Conservation (phyloP, 1,140 invertebrate species). For the Lerema accius region DNA sequence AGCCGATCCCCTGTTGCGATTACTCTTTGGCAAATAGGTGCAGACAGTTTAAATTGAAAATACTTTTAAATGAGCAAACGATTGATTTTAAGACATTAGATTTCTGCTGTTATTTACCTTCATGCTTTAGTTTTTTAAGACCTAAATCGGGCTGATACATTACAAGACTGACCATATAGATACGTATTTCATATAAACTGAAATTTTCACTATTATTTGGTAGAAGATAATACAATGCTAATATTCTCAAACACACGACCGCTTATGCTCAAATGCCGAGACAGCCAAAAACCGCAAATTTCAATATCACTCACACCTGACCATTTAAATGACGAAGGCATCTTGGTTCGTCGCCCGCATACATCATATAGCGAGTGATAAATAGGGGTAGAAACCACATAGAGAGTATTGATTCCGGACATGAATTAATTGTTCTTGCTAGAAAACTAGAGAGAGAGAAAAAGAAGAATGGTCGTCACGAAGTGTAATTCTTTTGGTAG, state of each 20-base stretch:
- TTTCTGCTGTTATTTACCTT: too few species aligned
- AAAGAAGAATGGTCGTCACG: too few species aligned
- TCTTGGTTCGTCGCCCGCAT: conserved; percentile 34
- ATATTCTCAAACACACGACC: too few species aligned
- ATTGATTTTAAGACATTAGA: too few species aligned
- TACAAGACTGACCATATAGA: too few species aligned
- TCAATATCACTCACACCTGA: conserved; percentile 33
- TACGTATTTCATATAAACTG: too few species aligned
- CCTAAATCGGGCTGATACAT: too few species aligned
- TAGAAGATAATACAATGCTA: too few species aligned
- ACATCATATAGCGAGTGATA: conserved; percentile 34
- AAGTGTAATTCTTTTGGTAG: too few species aligned
- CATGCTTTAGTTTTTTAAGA: too few species aligned
- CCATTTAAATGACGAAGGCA: conserved; percentile 34
- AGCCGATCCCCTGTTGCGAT: conserved; percentile 15
- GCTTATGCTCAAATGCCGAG: conserved; percentile 17
- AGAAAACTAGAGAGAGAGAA: too few species aligned
- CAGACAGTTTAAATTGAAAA: conserved; percentile 12
- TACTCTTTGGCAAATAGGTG: conserved; percentile 1
- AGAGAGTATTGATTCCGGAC: not conserved
- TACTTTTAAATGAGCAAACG: conserved; percentile 1
- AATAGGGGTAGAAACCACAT: conserved; percentile 1
- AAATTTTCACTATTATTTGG: too few species aligned
- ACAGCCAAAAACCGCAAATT: conserved; percentile 43
- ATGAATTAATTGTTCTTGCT: not conserved